phyloP scores from a whole-genome alignment of 2,888 invertebrate genomes.

The Limnephilus marmoratus region DNA sequence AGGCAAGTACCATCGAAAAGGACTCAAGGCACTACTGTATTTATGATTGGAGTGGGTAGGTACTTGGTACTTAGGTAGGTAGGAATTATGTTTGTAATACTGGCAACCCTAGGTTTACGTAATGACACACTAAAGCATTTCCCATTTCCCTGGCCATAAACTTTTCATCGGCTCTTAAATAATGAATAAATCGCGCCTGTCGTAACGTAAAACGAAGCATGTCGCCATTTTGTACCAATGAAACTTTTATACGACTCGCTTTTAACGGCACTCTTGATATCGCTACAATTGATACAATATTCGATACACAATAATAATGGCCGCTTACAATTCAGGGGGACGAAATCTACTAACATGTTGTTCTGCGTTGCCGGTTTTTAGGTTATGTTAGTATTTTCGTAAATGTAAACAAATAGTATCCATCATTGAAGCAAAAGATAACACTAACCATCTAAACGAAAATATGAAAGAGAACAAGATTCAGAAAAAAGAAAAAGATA shows the following conservation, averaged over 20 bases:
- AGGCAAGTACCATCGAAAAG: background rate
- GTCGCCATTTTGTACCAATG: conserved; percentile 60
- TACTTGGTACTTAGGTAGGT: background rate
- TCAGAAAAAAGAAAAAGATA: no score
- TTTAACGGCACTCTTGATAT: conserved; percentile 52
- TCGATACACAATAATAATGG: conserved; percentile 42
- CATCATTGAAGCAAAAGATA: no score
- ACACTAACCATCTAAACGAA: no score
- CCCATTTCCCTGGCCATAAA: conserved; percentile 61
- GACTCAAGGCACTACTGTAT: background rate
- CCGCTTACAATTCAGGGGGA: conserved; percentile 19
- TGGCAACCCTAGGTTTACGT: conserved; percentile 23
- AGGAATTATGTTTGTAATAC: background rate
- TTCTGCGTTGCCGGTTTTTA: background rate
- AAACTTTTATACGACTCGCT: conserved; percentile 56
- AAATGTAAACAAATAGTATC: no score
- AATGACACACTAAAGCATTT: conserved; percentile 53
- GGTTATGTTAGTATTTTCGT: background rate
- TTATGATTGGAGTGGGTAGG: background rate
- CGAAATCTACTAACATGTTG: background rate
- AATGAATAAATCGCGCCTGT: conserved; percentile 62
- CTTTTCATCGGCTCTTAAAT: conserved; percentile 61
- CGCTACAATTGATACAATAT: conserved; percentile 58
- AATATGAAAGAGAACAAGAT: no score
- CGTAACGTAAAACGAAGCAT: conserved; percentile 56